A percentile compares a stretch with the other conserved stretches of the same genome.
Conservation (phyloP, 1,140 invertebrate species). For the Wasmannia auropunctata region DNA sequence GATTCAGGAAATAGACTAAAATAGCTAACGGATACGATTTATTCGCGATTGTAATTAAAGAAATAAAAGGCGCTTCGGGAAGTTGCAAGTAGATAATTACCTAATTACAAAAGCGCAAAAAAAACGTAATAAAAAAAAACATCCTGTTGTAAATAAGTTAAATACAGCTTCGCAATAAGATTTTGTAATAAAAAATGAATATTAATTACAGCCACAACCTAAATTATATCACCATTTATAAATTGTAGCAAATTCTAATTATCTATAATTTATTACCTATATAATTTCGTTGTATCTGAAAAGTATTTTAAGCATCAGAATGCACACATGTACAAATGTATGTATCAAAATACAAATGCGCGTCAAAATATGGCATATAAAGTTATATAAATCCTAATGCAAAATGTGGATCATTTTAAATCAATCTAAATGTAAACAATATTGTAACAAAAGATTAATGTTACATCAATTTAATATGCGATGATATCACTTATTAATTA, state of each 20-base stretch:
- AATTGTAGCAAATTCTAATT: not conserved
- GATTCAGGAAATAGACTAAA: slow-evolving; percentile 48
- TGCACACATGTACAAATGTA: not conserved
- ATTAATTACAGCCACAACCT: not conserved
- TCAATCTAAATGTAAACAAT: no score
- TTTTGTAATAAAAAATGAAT: not conserved
- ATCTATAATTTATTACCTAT: not conserved
- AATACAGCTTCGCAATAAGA: not conserved
- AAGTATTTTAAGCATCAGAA: not conserved
- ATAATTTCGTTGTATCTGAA: not conserved
- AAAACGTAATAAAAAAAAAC: not conserved
- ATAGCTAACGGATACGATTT: slow-evolving; percentile 28
- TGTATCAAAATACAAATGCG: not conserved
- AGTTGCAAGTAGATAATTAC: not conserved
- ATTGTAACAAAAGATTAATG: no score
- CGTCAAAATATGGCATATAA: not conserved
- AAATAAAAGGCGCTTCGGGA: not conserved
- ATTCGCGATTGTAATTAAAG: slow-evolving; percentile 25
- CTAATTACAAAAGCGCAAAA: not conserved
- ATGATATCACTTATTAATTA: no score
- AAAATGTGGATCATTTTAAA: no score
- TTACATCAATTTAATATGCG: no score
- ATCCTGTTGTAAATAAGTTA: not conserved
- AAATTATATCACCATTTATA: not conserved
- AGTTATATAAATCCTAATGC: not conserved